A percentile compares a stretch with the other conserved stretches of the same genome.
Evolutionary conservation across 2,888 invertebrate species (phyloP).

Genomic region (Ptychoptera albimana): DNA sequence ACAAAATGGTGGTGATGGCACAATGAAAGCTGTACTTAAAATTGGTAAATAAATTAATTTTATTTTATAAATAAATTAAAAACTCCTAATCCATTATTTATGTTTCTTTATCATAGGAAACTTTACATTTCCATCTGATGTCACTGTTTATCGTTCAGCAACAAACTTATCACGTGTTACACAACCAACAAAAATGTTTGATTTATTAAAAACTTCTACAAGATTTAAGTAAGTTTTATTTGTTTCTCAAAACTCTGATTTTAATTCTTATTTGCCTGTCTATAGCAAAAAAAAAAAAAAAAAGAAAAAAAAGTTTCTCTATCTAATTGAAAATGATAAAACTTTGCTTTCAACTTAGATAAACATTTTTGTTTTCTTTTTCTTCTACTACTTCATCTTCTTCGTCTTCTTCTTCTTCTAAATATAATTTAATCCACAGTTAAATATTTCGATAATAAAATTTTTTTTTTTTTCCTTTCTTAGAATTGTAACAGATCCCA

Average conservation of each 20-base stretch:
- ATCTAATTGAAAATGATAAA: too few species aligned
- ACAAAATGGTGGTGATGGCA: slow-evolving; percentile 11
- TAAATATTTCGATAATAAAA: too few species aligned
- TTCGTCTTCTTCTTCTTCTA: too few species aligned
- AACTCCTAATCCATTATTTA: background rate
- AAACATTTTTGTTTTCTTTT: too few species aligned
- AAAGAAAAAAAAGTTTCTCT: too few species aligned
- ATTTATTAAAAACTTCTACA: slow-evolving; percentile 17
- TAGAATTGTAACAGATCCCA: slow-evolving; percentile 21
- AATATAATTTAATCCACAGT: too few species aligned
- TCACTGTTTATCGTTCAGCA: slow-evolving; percentile 29
- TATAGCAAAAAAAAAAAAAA: too few species aligned
- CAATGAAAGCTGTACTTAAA: slow-evolving; percentile 6
- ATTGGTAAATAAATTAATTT: background rate
- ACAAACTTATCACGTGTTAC: slow-evolving; percentile 31
- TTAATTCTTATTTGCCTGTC: background rate
- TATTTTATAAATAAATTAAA: background rate
- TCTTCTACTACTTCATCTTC: too few species aligned
- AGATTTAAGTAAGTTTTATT: slow-evolving; percentile 13
- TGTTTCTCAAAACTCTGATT: background rate
- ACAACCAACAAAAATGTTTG: slow-evolving; percentile 27
- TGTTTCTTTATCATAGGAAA: slow-evolving; percentile 11
- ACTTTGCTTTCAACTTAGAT: too few species aligned
- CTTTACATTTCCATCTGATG: slow-evolving; percentile 22
- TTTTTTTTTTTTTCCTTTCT: too few species aligned